Evolutionary conservation across 2,797 vertebrate genomes (phyloP).

Genomic region (Sardinella longiceps): DNA sequence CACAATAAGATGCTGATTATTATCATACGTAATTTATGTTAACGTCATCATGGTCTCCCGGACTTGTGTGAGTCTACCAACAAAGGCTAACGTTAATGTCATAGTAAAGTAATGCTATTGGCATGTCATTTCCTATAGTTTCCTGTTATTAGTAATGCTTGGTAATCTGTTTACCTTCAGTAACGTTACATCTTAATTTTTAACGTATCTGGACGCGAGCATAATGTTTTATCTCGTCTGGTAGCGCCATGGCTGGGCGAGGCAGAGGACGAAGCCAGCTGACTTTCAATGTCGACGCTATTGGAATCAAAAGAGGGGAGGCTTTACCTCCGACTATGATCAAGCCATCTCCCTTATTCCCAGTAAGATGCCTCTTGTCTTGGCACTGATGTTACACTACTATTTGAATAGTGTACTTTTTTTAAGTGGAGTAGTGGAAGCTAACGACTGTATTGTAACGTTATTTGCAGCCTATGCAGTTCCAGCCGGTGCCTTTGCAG

Average conservation of each 20-base stretch:
- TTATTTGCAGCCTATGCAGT: conserved; percentile 71
- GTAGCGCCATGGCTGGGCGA: conserved; percentile 50
- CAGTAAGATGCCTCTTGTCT: conserved; percentile 39
- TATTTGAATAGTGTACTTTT: background rate
- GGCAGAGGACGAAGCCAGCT: conserved; percentile 51
- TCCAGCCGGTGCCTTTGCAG: conserved; percentile 73
- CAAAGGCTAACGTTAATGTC: too few relatives aligned
- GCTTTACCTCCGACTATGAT: conserved; percentile 46
- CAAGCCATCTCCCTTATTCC: conserved; percentile 54
- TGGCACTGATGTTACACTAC: background rate
- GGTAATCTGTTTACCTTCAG: background rate
- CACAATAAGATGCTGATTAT: too few relatives aligned
- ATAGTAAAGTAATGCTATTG: background rate
- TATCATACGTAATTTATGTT: too few relatives aligned
- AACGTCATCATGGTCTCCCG: background rate
- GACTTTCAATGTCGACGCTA: conserved; percentile 55
- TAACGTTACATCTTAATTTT: background rate
- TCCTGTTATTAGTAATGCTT: background rate
- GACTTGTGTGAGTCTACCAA: background rate
- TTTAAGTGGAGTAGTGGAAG: background rate
- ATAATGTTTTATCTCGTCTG: background rate
- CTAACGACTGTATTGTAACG: background rate
- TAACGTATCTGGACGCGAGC: background rate
- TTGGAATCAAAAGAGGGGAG: conserved; percentile 57
- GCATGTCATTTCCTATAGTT: background rate